These are phyloP conservation scores for Geophilus truncorum DNA, from an alignment of 2,888 invertebrate genomes.

Conservation along the genomic window DNA sequence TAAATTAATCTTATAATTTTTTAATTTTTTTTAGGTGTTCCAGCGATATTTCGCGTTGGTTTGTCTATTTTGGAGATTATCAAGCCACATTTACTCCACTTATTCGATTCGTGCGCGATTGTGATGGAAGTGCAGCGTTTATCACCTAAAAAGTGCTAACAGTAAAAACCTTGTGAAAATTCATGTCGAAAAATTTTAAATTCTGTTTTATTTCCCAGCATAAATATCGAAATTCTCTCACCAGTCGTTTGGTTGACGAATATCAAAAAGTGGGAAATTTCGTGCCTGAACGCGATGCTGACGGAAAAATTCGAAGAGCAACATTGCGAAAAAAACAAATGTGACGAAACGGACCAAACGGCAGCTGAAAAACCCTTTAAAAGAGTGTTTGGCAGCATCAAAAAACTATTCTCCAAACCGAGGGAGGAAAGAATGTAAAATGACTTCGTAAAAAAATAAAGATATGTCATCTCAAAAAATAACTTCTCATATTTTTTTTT, in stretches of 20 bases:
- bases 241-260: background rate
- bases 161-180: background rate
- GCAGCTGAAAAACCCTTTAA: background rate
- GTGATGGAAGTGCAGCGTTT: slow-evolving; percentile 32
- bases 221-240: background rate
- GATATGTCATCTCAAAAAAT: no score
- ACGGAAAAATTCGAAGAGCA: background rate
- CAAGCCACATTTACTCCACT: background rate
- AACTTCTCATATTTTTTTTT: no score
- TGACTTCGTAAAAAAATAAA: background rate
- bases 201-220: background rate
- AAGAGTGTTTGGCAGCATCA: background rate
- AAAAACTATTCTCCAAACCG: background rate
- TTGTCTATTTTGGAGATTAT: slow-evolving; percentile 31
- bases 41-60: slow-evolving; percentile 29
- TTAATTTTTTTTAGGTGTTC: background rate
- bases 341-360: background rate
- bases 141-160: slow-evolving; percentile 20
- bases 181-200: background rate
- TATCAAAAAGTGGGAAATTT: slow-evolving; percentile 8
- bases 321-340: background rate
- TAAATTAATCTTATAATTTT: background rate
- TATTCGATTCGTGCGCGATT: slow-evolving; percentile 5
- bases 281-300: background rate
- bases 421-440: background rate